These are phyloP conservation scores for Chionis minor DNA, from an alignment of 2,113 vertebrate species.

Conservation along the genomic window DNA sequence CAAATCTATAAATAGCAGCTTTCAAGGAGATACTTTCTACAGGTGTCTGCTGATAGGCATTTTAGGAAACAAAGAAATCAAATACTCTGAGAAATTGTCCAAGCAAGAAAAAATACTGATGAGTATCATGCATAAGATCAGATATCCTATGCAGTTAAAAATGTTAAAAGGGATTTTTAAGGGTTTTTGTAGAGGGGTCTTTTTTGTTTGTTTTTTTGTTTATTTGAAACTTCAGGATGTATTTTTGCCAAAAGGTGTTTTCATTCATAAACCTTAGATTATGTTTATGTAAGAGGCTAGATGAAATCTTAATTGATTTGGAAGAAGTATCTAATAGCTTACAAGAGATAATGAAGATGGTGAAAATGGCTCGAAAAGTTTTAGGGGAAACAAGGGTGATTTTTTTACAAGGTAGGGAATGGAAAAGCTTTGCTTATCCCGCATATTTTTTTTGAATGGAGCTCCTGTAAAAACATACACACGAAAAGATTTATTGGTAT, in stretches of 20 bases:
- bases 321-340: neutral
- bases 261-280: neutral
- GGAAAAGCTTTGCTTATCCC: neutral
- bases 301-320: neutral
- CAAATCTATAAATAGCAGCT: neutral
- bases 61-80: neutral
- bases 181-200: fast-evolving
- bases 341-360: neutral
- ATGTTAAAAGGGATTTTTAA: neutral
- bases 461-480: neutral
- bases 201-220: neutral
- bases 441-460: neutral
- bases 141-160: neutral
- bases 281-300: neutral
- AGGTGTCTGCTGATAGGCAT: neutral
- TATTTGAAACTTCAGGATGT: neutral
- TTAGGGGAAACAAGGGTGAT: neutral
- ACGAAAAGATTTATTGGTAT: neutral
- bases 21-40: neutral
- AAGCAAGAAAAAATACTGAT: neutral
- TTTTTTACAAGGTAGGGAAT: neutral
- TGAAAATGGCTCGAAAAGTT: neutral
- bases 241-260: neutral
- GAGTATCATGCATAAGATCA: neutral
- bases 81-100: neutral